Evolutionary conservation across 1,140 invertebrate species (phyloP).

Genomic region (Chrysopa pallens): DNA sequence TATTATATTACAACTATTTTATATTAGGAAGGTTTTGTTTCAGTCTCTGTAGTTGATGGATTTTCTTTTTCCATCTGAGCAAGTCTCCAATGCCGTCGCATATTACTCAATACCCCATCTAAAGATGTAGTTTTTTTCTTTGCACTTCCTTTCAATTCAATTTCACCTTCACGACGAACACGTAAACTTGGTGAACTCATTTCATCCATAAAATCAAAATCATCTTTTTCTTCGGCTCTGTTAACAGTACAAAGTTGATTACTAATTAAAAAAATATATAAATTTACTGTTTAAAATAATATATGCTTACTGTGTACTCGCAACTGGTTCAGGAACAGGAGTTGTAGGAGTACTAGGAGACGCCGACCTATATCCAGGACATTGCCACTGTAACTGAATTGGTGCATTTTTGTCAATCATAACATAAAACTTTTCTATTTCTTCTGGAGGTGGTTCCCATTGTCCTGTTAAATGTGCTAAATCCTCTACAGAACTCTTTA

Average conservation of each 20-base stretch:
- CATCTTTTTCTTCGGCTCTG: constrained; percentile 38
- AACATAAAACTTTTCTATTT: constrained; percentile 16
- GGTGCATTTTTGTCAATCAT: constrained; percentile 12
- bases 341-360: constrained; percentile 6
- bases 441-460: constrained; percentile 18
- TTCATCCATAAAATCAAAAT: constrained; percentile 62
- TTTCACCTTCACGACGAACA: constrained; percentile 38
- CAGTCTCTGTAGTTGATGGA: background rate
- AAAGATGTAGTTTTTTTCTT: constrained; percentile 61
- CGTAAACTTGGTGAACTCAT: constrained; percentile 41
- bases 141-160: constrained; percentile 46
- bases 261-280: background rate
- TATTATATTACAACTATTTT: too few relatives aligned
- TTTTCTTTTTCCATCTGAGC: constrained; percentile 31
- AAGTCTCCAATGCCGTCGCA: constrained; percentile 45
- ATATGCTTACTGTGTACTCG: constrained; percentile 12
- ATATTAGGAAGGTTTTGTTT: background rate
- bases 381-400: constrained; percentile 14
- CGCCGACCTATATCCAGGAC: constrained; percentile 18
- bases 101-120: constrained; percentile 52
- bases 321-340: constrained; percentile 12
- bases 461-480: constrained; percentile 11
- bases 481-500: constrained; percentile 37
- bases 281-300: too few relatives aligned
- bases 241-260: too few relatives aligned